Percentiles rank a stretch among this genome's conserved stretches.
Conservation (phyloP, 2,797 vertebrate genomes). For the Cryptoprocta ferox region DNA sequence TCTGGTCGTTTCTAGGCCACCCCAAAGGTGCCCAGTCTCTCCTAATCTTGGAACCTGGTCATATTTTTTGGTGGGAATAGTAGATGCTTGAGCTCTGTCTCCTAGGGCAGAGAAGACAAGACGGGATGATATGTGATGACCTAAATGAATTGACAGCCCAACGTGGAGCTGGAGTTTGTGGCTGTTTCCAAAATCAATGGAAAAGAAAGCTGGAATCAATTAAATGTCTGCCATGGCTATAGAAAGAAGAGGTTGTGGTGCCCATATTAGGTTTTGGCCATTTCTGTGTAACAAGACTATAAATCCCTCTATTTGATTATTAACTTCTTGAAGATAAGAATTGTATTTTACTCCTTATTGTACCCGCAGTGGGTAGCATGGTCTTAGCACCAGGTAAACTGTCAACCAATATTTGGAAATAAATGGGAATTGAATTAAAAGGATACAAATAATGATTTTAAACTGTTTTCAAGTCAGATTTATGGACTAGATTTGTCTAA, state of each 20-base stretch:
- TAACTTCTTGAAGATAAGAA: background rate
- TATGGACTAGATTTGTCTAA: background rate
- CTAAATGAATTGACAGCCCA: background rate
- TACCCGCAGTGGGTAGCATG: background rate
- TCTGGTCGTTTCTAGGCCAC: background rate
- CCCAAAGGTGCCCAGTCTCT: background rate
- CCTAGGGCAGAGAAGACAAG: background rate
- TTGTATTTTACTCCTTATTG: background rate
- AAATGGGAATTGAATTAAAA: constrained; percentile 19
- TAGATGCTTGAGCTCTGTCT: background rate
- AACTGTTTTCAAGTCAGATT: constrained; percentile 11
- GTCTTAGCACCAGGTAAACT: background rate
- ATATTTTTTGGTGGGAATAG: background rate
- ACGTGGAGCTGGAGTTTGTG: background rate
- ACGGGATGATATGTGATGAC: background rate
- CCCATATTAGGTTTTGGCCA: background rate
- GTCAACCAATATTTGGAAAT: constrained; percentile 20
- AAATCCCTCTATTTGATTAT: background rate
- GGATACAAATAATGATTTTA: background rate
- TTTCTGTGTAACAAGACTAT: background rate
- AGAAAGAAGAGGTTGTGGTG: background rate
- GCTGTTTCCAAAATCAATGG: background rate
- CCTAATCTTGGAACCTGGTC: background rate
- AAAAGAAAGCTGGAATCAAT: background rate
- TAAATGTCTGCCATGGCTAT: background rate